A percentile compares a stretch with the other conserved stretches of the same genome.
These are phyloP conservation scores for Luidia sarsii DNA, from an alignment of 53 echinoderm and acorn worm species.

Conservation along the genomic window DNA sequence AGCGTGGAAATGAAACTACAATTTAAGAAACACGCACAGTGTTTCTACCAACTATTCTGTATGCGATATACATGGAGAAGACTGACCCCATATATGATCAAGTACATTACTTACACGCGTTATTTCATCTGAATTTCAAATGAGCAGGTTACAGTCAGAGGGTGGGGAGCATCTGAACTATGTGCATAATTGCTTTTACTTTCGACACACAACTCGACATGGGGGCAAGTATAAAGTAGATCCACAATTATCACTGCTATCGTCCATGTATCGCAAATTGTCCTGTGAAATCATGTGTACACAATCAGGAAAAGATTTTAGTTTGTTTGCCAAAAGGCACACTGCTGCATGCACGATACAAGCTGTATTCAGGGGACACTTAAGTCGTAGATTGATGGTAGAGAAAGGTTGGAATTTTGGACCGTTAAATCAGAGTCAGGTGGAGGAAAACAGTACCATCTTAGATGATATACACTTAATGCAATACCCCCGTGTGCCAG, in stretches of 20 bases:
- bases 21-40: constrained; percentile 44
- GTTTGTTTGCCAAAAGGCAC: constrained; percentile 5
- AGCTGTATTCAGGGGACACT: constrained; percentile 30
- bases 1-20: not conserved
- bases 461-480: not conserved
- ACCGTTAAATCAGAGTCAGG: not conserved
- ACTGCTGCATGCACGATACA: constrained; percentile 50
- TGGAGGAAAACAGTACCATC: not conserved
- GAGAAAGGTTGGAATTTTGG: not conserved
- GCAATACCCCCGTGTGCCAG: not conserved
- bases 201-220: constrained; percentile 66
- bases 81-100: constrained; percentile 79
- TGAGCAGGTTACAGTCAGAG: constrained; percentile 64
- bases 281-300: constrained; percentile 15
- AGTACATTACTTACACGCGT: constrained; percentile 58
- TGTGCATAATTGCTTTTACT: constrained; percentile 56
- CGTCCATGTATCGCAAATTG: constrained; percentile 47
- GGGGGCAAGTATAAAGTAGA: constrained; percentile 67
- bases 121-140: constrained; percentile 54
- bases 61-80: constrained; percentile 45
- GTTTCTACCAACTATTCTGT: constrained; percentile 68
- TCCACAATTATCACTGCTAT: constrained; percentile 34
- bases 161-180: constrained; percentile 79
- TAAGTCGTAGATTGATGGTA: not conserved
- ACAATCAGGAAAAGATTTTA: constrained; percentile 32